These are phyloP conservation scores for Anarhynchus alexandrinus DNA, from an alignment of 2,113 vertebrate species.

Conservation along the genomic window DNA sequence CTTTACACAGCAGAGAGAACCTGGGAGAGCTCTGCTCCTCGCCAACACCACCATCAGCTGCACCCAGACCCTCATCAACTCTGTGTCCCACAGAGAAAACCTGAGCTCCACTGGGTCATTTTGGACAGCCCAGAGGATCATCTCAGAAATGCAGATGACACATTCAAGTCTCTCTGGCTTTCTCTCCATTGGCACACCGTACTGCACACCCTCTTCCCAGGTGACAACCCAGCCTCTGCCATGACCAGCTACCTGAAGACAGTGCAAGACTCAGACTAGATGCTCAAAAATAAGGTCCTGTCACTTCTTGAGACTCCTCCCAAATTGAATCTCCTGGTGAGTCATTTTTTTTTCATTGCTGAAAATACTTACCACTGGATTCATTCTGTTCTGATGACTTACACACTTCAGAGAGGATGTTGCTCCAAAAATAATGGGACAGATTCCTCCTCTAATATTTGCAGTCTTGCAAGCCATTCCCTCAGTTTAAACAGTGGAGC, in stretches of 20 bases:
- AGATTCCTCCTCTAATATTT: not conserved
- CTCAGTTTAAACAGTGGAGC: not conserved
- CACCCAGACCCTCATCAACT: not conserved
- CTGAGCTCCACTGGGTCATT: not conserved
- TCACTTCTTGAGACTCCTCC: not conserved
- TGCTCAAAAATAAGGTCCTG: not conserved
- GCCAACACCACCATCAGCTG: not conserved
- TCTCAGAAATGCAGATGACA: not conserved
- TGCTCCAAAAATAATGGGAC: not conserved
- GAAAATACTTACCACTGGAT: not conserved
- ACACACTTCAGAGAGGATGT: not conserved
- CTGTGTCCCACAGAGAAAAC: not conserved
- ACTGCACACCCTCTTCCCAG: not conserved
- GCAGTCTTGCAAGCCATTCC: not conserved
- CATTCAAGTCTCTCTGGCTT: not conserved
- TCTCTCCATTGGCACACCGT: not conserved
- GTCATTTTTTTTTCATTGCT: not conserved
- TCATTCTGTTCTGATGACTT: conserved; percentile 24
- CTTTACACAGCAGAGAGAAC: not conserved
- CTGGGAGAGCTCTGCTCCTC: not conserved
- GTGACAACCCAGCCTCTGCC: not conserved
- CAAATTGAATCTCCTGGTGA: not conserved
- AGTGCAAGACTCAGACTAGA: not conserved
- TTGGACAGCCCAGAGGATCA: not conserved
- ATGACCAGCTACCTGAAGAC: not conserved